Evolutionary conservation across 2,888 invertebrate species (phyloP).

Genomic region (Drosophila anomelani): DNA sequence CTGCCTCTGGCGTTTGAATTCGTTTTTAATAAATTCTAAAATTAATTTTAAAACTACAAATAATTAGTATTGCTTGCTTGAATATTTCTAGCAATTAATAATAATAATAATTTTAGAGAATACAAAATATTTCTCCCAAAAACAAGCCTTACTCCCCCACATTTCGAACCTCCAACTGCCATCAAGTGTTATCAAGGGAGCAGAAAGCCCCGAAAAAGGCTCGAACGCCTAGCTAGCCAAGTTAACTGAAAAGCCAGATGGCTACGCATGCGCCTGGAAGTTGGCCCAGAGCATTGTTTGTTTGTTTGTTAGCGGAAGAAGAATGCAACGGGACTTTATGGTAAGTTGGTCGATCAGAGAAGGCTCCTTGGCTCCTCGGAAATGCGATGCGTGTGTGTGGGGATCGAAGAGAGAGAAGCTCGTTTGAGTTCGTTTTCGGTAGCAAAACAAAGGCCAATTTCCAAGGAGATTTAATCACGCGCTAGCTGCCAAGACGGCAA

Average conservation of each 20-base stretch:
- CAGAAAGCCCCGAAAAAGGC: slow-evolving; percentile 40
- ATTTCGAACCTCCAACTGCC: background rate
- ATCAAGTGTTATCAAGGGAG: slow-evolving; percentile 52
- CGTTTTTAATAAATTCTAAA: background rate
- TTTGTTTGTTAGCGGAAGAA: slow-evolving; percentile 71
- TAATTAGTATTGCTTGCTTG: background rate
- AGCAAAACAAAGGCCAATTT: slow-evolving; percentile 78
- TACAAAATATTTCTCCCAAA: background rate
- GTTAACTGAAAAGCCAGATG: slow-evolving; percentile 22
- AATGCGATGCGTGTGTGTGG: slow-evolving; percentile 43
- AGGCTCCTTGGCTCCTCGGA: slow-evolving; percentile 46
- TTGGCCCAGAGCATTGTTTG: slow-evolving; percentile 44
- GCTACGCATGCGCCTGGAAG: slow-evolving; percentile 63
- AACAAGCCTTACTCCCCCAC: background rate
- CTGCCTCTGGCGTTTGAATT: accelerated
- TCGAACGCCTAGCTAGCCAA: background rate
- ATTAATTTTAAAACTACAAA: background rate
- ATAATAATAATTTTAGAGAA: no score
- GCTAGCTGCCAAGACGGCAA: slow-evolving; percentile 59
- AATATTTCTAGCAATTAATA: no score
- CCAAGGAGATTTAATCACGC: slow-evolving; percentile 78
- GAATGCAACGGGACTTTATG: slow-evolving; percentile 80
- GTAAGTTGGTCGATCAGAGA: slow-evolving; percentile 66
- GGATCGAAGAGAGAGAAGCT: slow-evolving; percentile 28
- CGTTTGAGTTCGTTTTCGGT: slow-evolving; percentile 52